Evolutionary conservation across 2,888 invertebrate species (phyloP).

Genomic region (Tillus elongatus): DNA sequence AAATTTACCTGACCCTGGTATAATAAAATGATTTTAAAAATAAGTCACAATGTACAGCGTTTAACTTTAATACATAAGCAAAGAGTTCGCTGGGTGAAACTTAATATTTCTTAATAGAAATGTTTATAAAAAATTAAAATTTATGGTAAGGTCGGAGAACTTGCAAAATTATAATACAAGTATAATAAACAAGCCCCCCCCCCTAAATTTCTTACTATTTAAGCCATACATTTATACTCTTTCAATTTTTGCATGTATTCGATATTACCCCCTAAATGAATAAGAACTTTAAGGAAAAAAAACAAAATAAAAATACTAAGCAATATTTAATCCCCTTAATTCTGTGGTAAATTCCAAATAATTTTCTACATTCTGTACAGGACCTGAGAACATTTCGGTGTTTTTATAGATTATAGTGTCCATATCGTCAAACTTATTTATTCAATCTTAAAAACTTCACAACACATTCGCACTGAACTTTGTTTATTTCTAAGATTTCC

Average conservation of each 20-base stretch:
- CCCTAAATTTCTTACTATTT: too few species aligned
- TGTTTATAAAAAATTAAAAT: too few species aligned
- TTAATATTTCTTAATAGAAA: too few species aligned
- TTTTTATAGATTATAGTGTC: conserved; percentile 12
- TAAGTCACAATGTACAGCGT: too few species aligned
- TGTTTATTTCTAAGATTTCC: conserved; percentile 12
- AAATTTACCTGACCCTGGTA: too few species aligned
- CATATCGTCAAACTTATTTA: conserved; percentile 12
- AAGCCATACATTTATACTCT: too few species aligned
- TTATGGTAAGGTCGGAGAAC: too few species aligned
- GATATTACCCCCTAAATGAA: neutral
- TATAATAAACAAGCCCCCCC: too few species aligned
- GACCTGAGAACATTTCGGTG: conserved; percentile 5
- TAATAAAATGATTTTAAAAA: too few species aligned
- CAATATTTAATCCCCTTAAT: conserved; percentile 10
- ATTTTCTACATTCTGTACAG: neutral
- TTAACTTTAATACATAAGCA: too few species aligned
- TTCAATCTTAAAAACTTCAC: conserved; percentile 13
- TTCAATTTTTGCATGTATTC: neutral
- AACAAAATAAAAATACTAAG: neutral
- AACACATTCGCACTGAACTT: conserved; percentile 11
- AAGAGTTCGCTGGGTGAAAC: too few species aligned
- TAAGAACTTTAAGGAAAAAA: neutral
- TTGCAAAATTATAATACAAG: too few species aligned
- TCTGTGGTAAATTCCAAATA: conserved; percentile 8